Base-by-base conservation (phyloP, 1,140 invertebrate species). In the Calephelis virginiensis region DNA sequence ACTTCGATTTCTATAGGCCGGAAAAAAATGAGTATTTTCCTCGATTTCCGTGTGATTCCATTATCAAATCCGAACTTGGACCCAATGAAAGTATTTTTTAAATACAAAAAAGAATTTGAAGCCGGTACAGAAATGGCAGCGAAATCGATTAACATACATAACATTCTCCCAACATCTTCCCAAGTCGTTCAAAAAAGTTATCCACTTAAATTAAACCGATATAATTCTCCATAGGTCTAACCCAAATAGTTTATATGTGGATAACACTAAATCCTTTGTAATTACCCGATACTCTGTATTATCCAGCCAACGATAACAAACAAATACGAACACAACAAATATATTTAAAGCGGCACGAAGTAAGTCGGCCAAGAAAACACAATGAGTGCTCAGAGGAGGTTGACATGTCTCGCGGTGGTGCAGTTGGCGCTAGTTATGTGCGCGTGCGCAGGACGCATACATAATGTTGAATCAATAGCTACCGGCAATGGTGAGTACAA, bases 351-450 rank as follows among this genome's bases (percentile, higher is more conserved):
- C 48, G 48, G n/a, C 28, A 46, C 37, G 28, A 5, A 2, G 47
- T 59, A 40, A 12, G 46, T 38, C 47, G 46, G 28, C 5, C 5
- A 28, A 49, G 48, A 49, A 63, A 49, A 49, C 62, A 63, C 45
- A 47, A 63, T 63, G 62, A 49, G 48, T n/a, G 12, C 17, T 46
- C 61, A 17, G 13, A 6, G 46, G 13, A 63, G 61, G 10, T 48
- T 48, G 61, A 63, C 61, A 49, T 63, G 61, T 49, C 4, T 63
- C 5, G 12, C 47, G 61, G 45, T 63, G 61, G 45, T 63, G 12
- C 50, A 28, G 46, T 49, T 45, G 14, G 17, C 28, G 61, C 13
- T 63, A 11, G 46, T 48, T 13, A 7, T 17, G 6, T 28, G 12
- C 61, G 61, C 61, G 45, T 12, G 5, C 14, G 61, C 61, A 14